phyloP scores from a whole-genome alignment of 2,888 invertebrate genomes.

The Hypsopygia costalis region DNA sequence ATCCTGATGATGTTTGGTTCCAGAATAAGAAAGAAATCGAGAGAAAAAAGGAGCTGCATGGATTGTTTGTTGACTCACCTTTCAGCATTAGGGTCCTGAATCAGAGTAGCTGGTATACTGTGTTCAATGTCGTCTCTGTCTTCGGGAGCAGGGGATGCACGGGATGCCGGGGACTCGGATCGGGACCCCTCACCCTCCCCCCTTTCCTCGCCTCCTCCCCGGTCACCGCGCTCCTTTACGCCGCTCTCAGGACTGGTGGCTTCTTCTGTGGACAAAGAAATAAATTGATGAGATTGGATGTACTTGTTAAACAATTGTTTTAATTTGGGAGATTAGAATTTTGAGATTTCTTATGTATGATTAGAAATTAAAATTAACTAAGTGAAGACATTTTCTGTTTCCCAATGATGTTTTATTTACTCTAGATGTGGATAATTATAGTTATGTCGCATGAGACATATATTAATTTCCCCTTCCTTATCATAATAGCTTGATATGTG shows the following conservation, averaged over 20 bases:
- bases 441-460: too few relatives aligned
- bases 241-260: conserved; percentile 81
- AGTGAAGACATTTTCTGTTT: too few relatives aligned
- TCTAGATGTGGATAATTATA: too few relatives aligned
- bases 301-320: too few relatives aligned
- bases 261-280: conserved; percentile 73
- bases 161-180: conserved; percentile 56
- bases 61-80: conserved; percentile 45
- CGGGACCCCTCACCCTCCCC: conserved; percentile 69
- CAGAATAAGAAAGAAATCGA: too few relatives aligned
- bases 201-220: conserved; percentile 56
- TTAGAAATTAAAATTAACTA: too few relatives aligned
- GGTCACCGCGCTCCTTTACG: conserved; percentile 75
- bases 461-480: too few relatives aligned
- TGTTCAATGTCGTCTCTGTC: conserved; percentile 78
- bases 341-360: neutral
- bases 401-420: too few relatives aligned
- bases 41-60: too few relatives aligned
- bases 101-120: conserved; percentile 77
- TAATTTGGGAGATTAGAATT: too few relatives aligned
- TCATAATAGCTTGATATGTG: too few relatives aligned
- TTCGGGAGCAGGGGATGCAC: conserved; percentile 57
- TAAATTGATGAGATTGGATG: conserved; percentile 11
- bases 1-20: too few relatives aligned
- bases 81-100: conserved; percentile 75